phyloP scores from a whole-genome alignment of 2,113 vertebrate species.

The Spea multiplicata region DNA sequence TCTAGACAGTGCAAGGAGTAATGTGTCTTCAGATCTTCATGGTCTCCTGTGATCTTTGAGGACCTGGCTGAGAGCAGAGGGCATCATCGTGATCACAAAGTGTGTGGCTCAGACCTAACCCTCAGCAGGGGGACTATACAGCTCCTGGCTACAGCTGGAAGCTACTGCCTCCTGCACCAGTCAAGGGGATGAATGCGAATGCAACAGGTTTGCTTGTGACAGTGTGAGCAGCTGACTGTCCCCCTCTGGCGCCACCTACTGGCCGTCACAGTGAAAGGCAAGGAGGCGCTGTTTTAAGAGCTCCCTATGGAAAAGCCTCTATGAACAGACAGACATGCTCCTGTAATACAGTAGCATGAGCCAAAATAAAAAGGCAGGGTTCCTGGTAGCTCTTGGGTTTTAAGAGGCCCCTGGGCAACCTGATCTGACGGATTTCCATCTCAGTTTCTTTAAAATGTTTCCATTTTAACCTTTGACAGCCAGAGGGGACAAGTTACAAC shows the following conservation, averaged over 20 bases:
- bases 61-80: conserved; percentile 7
- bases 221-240: neutral
- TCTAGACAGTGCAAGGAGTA: conserved; percentile 1
- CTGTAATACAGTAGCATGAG: conserved; percentile 47
- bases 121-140: conserved; percentile 9
- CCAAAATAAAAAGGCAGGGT: conserved; percentile 45
- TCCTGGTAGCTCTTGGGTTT: conserved; percentile 44
- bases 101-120: neutral
- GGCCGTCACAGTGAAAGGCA: conserved; percentile 11
- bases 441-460: conserved; percentile 29
- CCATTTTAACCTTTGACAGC: conserved; percentile 32
- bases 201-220: conserved; percentile 41
- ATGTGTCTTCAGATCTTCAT: conserved; percentile 13
- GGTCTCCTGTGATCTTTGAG: conserved; percentile 9
- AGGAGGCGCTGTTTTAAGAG: conserved; percentile 32
- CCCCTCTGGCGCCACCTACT: conserved; percentile 20
- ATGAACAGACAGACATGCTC: conserved; percentile 43
- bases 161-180: conserved; percentile 35
- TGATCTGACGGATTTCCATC: conserved; percentile 46
- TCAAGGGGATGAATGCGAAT: conserved; percentile 30
- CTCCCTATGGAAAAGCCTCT: conserved; percentile 42
- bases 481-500: neutral
- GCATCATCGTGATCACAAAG: conserved; percentile 1
- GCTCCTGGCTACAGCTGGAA: conserved; percentile 27
- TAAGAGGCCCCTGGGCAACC: conserved; percentile 45